These are phyloP conservation scores for Falco naumanni DNA, from an alignment of 2,797 vertebrate species.

Conservation along the genomic window DNA sequence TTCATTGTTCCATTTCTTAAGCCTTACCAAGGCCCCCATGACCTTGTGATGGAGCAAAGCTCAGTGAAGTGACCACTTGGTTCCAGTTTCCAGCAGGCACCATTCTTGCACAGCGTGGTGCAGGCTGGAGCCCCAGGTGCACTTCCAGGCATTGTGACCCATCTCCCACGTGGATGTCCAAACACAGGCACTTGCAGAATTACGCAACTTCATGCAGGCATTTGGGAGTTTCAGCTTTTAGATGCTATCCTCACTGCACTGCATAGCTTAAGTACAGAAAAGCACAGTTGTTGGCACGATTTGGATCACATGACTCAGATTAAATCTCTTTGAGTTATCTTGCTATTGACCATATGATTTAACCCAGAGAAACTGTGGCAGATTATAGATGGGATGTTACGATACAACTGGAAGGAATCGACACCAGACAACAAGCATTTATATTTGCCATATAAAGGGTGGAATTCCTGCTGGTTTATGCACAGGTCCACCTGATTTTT, in stretches of 20 bases:
- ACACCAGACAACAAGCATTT: neutral
- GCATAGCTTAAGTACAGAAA: neutral
- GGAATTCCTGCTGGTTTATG: neutral
- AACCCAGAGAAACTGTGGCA: neutral
- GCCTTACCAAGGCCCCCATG: neutral
- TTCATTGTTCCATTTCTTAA: neutral
- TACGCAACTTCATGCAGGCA: neutral
- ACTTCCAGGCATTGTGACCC: neutral
- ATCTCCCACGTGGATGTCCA: accelerated
- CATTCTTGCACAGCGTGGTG: neutral
- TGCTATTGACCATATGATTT: conserved; percentile 5
- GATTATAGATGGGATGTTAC: neutral
- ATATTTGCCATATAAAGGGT: neutral
- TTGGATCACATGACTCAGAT: neutral
- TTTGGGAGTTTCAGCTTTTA: neutral
- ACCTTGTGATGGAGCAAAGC: neutral
- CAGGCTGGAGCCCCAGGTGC: neutral
- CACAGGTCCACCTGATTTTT: neutral
- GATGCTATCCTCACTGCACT: neutral
- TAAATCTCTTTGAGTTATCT: conserved; percentile 44
- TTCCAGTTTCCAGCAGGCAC: neutral
- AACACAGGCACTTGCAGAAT: neutral
- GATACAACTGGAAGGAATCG: neutral
- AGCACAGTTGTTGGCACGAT: neutral
- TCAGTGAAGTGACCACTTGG: neutral